Percentiles rank a stretch among this genome's conserved stretches.
Evolutionary conservation across 2,888 invertebrate species (phyloP).

Genomic region (Stenurella melanura): DNA sequence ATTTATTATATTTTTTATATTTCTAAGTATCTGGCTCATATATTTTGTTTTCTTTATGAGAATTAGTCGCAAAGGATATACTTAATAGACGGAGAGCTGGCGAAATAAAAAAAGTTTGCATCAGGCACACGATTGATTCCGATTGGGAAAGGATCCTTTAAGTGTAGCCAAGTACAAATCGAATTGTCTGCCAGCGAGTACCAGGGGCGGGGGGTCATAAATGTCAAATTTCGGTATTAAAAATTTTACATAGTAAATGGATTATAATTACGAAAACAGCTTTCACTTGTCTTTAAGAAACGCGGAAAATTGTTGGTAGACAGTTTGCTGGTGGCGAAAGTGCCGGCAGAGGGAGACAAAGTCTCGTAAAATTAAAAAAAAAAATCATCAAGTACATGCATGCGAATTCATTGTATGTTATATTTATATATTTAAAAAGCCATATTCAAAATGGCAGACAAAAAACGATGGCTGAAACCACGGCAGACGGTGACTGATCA

Average conservation of each 20-base stretch:
- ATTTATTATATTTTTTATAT: too few species aligned
- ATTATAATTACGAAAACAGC: too few species aligned
- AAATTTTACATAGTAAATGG: not conserved
- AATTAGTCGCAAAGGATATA: too few species aligned
- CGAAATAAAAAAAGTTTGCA: not conserved
- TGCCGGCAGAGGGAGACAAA: not conserved
- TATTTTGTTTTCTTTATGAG: too few species aligned
- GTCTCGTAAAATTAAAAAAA: not conserved
- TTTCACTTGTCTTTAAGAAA: not conserved
- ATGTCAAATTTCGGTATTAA: not conserved
- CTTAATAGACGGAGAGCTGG: not conserved
- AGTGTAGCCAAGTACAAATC: not conserved
- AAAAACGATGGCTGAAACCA: too few species aligned
- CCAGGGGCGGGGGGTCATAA: not conserved
- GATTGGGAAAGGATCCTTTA: not conserved
- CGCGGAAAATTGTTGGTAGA: not conserved
- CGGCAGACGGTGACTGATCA: too few species aligned
- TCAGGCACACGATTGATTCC: too few species aligned
- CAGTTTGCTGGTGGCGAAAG: not conserved
- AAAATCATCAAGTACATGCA: not conserved
- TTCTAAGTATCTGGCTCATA: too few species aligned
- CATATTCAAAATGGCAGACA: too few species aligned
- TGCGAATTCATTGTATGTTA: not conserved
- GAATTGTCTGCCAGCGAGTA: not conserved
- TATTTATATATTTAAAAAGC: too few species aligned